Evolutionary conservation across 2,888 invertebrate genomes (phyloP).

Genomic region (Sipha maydis): DNA sequence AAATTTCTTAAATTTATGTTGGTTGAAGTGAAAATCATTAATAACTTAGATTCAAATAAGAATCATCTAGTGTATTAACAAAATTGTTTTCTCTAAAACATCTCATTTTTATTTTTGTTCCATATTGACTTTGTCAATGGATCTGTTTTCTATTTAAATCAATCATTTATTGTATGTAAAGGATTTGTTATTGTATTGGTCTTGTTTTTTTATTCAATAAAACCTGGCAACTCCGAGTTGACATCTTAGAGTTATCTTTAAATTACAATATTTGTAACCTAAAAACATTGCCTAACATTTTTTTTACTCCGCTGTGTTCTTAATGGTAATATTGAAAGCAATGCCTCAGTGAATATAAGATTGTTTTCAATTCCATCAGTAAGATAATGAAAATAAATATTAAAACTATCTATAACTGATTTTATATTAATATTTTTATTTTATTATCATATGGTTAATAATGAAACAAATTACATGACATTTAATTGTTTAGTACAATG

Average conservation of each 20-base stretch:
- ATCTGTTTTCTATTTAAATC: constrained; percentile 38
- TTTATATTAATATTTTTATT: neutral
- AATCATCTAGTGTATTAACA: neutral
- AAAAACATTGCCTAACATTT: neutral
- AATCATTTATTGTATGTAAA: constrained; percentile 44
- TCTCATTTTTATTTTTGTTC: constrained; percentile 25
- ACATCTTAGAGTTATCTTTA: neutral
- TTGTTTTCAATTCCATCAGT: neutral
- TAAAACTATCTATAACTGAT: too few species aligned
- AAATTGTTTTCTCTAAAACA: constrained; percentile 11
- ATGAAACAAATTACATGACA: too few species aligned
- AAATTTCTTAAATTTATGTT: constrained; percentile 7
- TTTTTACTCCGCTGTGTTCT: neutral
- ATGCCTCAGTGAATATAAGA: neutral
- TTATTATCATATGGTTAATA: neutral
- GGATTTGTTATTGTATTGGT: constrained; percentile 55
- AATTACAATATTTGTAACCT: neutral
- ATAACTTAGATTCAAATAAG: neutral
- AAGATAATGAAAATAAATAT: neutral
- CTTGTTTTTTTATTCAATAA: constrained; percentile 51
- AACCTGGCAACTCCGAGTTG: constrained; percentile 41
- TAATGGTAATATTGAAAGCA: neutral
- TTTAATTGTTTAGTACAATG: too few species aligned
- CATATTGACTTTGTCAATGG: constrained; percentile 15
- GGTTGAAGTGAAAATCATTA: constrained; percentile 4